Evolutionary conservation across 1,140 invertebrate species (phyloP).

Genomic region (Leptinotarsa lineolata): DNA sequence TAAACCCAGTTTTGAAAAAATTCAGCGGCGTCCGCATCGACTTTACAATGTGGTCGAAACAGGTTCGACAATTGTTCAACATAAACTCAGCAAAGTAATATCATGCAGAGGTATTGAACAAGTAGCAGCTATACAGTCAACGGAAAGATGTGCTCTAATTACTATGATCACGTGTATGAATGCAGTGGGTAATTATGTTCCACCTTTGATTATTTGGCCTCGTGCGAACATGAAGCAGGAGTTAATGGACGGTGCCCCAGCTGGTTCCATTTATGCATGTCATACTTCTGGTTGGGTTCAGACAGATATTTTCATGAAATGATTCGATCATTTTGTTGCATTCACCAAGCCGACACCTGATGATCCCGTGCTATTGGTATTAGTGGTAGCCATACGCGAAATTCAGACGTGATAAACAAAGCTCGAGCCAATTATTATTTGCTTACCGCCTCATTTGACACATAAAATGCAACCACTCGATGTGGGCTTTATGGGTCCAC

Average conservation of each 20-base stretch:
- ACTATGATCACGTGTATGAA: background rate
- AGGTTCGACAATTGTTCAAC: too few species aligned
- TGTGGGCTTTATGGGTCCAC: too few species aligned
- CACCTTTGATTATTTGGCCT: background rate
- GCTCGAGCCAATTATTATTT: conserved; percentile 18
- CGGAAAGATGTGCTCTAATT: background rate
- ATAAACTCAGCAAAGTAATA: too few species aligned
- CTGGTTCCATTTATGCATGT: conserved; percentile 41
- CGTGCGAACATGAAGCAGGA: background rate
- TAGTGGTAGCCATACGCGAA: conserved; percentile 37
- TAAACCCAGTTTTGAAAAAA: too few species aligned
- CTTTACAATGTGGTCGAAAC: too few species aligned
- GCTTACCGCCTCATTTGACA: conserved; percentile 21
- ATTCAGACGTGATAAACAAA: conserved; percentile 18
- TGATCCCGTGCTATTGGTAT: conserved; percentile 35
- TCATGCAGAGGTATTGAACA: too few species aligned
- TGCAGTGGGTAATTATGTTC: background rate
- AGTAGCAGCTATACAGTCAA: too few species aligned
- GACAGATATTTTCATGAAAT: too few species aligned
- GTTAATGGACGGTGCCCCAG: conserved; percentile 33
- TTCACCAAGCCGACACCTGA: conserved; percentile 33
- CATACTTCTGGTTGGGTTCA: too few species aligned
- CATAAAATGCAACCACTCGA: too few species aligned
- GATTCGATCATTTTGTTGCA: too few species aligned
- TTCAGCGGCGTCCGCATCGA: too few species aligned